Evolutionary conservation across 2,888 invertebrate genomes (phyloP), one percentile per base, ranked within the genome.

Genomic region (Arge pagana): DNA sequence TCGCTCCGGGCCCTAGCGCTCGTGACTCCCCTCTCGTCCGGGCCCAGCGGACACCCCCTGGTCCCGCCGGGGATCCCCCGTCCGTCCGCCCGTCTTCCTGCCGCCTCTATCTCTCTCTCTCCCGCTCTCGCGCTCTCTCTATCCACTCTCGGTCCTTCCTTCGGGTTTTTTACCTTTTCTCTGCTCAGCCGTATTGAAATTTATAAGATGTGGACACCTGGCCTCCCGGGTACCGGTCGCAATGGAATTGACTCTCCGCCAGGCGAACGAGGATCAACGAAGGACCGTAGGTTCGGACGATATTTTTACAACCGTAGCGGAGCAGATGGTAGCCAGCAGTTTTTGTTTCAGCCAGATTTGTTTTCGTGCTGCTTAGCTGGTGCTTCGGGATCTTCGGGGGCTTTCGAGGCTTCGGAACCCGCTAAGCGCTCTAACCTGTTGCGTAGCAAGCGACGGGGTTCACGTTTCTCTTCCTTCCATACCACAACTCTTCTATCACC

Each of bases 141-240:
- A 40, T 40, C 45, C n/a, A 13, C 36, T 37, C 28, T 56, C 55
- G 45, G 45, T 60, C 55, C 50, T 55, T 55, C 53, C 41, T 54
- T 54, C 54, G 53, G 49, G 55, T 57, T 58, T 56, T 63, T 58
- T 56, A 53, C 43, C 58, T 60, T 61, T 58, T 55, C 59, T 54
- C 54, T 56, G 48, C 50, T 33, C 52, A 55, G 55, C 58, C 57
- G 60, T 62, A 70, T 68, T 70, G 66, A 70, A 66, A 70, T 67
- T 68, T 67, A 66, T 66, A 66, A 67, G 61, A 65, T 51, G 65
- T 60, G 66, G 64, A 68, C 70, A 70, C 70, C 70, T 69, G 70
- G 67, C 65, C 54, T 53, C 57, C 54, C 55, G 55, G 28, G 28
- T 8, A 8, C n/a, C 4, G 10, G 28, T 26, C 28, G 28, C n/a